Conservation (phyloP, 2,888 invertebrate genomes). For the Plagodis pulveraria region DNA sequence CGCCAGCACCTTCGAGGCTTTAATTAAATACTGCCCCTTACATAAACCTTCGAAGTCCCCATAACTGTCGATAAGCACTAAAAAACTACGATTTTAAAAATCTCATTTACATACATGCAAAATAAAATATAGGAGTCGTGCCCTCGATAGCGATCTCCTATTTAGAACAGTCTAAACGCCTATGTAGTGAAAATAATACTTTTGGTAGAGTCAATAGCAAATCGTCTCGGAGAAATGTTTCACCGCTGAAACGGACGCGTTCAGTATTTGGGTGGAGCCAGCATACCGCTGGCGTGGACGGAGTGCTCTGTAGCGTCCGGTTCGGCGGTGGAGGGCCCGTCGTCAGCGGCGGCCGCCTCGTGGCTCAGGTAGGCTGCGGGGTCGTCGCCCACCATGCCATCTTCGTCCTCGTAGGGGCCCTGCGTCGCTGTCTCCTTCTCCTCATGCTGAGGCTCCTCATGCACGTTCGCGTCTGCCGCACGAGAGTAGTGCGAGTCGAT, state of each 20-base stretch:
- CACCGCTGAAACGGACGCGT: conserved; percentile 57
- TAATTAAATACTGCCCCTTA: conserved; percentile 65
- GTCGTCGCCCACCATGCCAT: conserved; percentile 84
- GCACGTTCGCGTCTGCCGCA: conserved; percentile 75
- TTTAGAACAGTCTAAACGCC: conserved; percentile 57
- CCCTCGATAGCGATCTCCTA: conserved; percentile 63
- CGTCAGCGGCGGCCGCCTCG: conserved; percentile 72
- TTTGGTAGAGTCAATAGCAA: conserved; percentile 77
- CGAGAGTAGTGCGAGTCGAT: conserved; percentile 86
- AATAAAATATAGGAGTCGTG: conserved; percentile 50
- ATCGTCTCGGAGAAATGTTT: conserved; percentile 50
- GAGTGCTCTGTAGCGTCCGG: conserved; percentile 84
- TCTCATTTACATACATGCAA: conserved; percentile 67
- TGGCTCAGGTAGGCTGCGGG: conserved; percentile 78
- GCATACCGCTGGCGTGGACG: conserved; percentile 84
- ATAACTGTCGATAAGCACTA: conserved; percentile 56
- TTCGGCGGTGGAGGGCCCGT: conserved; percentile 84
- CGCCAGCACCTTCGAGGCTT: conserved; percentile 78
- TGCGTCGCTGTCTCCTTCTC: conserved; percentile 82
- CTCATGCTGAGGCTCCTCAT: conserved; percentile 68
- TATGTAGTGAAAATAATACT: conserved; percentile 71
- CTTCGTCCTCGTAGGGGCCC: conserved; percentile 86
- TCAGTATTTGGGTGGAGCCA: conserved; percentile 82
- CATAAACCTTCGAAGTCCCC: conserved; percentile 65
- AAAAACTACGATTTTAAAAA: conserved; percentile 56